These are phyloP conservation scores for Dicycla oo DNA, from an alignment of 2,888 invertebrate species.

Conservation along the genomic window DNA sequence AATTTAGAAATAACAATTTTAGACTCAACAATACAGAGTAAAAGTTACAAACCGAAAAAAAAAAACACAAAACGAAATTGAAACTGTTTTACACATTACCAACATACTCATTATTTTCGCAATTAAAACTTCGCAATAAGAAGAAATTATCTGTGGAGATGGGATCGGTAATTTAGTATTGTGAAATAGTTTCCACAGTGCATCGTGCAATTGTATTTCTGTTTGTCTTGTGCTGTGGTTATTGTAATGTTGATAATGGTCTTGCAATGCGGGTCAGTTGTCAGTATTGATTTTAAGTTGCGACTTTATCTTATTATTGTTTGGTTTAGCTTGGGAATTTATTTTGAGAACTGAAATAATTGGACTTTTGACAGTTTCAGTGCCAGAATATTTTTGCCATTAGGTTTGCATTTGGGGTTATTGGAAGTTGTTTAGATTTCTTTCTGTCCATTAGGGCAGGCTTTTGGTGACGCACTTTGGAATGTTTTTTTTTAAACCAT, in stretches of 20 bases:
- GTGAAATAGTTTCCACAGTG: slow-evolving; percentile 49
- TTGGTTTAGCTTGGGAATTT: neutral
- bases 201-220: slow-evolving; percentile 42
- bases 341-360: slow-evolving; percentile 12
- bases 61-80: slow-evolving; percentile 30
- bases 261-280: slow-evolving; percentile 39
- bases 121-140: slow-evolving; percentile 54
- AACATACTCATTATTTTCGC: slow-evolving; percentile 48
- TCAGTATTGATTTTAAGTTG: slow-evolving; percentile 38
- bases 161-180: slow-evolving; percentile 54
- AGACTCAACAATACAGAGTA: slow-evolving; percentile 10
- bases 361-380: neutral
- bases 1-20: slow-evolving; percentile 10
- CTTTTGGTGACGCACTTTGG: neutral
- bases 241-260: slow-evolving; percentile 52
- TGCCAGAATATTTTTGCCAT: neutral
- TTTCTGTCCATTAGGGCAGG: neutral
- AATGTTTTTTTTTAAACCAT: neutral
- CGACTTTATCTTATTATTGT: slow-evolving; percentile 11
- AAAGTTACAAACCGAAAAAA: slow-evolving; percentile 36
- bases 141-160: slow-evolving; percentile 51
- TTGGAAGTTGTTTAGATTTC: neutral
- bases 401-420: neutral
- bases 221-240: slow-evolving; percentile 41
- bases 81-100: slow-evolving; percentile 41